Percentiles rank a stretch among this genome's conserved stretches.
Evolutionary conservation across 2,888 invertebrate genomes (phyloP).

Genomic region (Nemoura dubitans): DNA sequence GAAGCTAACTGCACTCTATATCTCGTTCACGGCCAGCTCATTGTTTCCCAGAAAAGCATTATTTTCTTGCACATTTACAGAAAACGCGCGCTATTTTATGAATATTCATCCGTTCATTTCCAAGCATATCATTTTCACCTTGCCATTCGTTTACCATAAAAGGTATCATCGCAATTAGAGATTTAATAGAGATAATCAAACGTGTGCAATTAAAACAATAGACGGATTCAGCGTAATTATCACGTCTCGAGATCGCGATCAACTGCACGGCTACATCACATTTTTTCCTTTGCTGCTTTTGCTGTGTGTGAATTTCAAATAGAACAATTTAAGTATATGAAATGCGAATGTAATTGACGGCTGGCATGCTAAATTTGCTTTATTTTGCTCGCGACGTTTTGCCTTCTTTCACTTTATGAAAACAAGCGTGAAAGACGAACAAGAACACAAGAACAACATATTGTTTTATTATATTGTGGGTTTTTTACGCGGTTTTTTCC

Average conservation of each 20-base stretch:
- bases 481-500: too few species aligned
- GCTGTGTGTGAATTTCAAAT: neutral
- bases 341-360: neutral
- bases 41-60: too few species aligned
- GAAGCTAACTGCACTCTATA: neutral
- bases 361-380: neutral
- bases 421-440: too few species aligned
- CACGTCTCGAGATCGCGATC: neutral
- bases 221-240: neutral
- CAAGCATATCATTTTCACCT: neutral
- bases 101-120: neutral
- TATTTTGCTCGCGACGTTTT: neutral
- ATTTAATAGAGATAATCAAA: neutral
- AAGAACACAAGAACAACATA: too few species aligned
- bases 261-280: too few species aligned
- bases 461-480: too few species aligned
- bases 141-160: neutral
- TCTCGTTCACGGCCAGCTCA: too few species aligned
- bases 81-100: too few species aligned
- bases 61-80: too few species aligned
- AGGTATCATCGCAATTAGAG: constrained; percentile 1
- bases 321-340: neutral
- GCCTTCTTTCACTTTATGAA: too few species aligned
- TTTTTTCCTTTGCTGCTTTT: too few species aligned
- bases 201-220: neutral